A percentile compares a stretch with the other conserved stretches of the same genome.
Conservation (phyloP, 2,797 vertebrate species). For the Danio aesculapii region DNA sequence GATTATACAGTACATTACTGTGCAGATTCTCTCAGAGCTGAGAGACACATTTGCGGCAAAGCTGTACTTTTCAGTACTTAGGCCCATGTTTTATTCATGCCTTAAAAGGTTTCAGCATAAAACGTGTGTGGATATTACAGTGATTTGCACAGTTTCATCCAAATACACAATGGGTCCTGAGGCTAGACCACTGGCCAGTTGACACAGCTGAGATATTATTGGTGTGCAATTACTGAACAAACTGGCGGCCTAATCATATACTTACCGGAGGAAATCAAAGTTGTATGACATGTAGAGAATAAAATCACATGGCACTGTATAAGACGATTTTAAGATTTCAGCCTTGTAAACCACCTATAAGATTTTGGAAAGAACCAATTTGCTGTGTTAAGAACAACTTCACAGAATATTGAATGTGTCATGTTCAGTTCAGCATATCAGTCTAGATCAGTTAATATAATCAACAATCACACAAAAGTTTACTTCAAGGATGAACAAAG, state of each 20-base stretch:
- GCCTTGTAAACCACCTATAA: not conserved
- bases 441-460: not conserved
- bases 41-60: constrained; percentile 43
- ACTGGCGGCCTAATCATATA: constrained; percentile 42
- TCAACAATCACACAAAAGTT: not conserved
- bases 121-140: constrained; percentile 44
- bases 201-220: constrained; percentile 39
- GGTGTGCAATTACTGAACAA: constrained; percentile 22
- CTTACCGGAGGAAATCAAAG: constrained; percentile 23
- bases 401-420: not conserved
- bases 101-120: constrained; percentile 53
- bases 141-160: constrained; percentile 51
- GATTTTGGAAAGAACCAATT: not conserved
- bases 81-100: constrained; percentile 63
- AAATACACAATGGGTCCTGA: constrained; percentile 52
- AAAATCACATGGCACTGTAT: not conserved
- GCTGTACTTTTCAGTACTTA: constrained; percentile 50
- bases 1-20: constrained; percentile 44
- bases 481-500: not conserved
- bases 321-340: not conserved
- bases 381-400: not conserved
- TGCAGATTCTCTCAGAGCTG: constrained; percentile 23
- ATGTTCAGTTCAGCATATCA: not conserved
- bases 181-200: constrained; percentile 27
- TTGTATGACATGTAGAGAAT: not conserved